These are phyloP conservation scores for Paedocypris sp. DNA, from an alignment of 2,113 vertebrate genomes.

Conservation along the genomic window DNA sequence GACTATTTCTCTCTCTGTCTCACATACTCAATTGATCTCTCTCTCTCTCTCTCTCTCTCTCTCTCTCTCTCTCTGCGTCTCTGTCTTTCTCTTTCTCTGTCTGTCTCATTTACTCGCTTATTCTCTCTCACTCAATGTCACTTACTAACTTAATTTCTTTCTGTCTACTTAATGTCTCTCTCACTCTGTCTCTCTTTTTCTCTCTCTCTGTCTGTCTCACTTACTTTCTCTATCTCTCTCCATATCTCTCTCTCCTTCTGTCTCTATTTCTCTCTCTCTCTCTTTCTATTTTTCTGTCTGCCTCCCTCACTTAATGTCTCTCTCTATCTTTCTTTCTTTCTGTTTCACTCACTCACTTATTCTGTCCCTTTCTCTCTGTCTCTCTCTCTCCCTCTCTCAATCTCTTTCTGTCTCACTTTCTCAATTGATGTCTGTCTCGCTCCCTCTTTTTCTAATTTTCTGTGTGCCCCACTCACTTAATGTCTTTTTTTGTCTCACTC, in stretches of 20 bases:
- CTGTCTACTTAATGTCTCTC: no score
- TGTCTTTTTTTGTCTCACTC: no score
- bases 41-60: no score
- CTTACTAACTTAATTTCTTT: no score
- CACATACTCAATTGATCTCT: no score
- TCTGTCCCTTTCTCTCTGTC: conserved; percentile 20
- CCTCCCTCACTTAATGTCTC: conserved; percentile 77
- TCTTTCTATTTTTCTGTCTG: conserved; percentile 29
- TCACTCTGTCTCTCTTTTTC: conserved; percentile 25
- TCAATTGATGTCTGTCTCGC: conserved; percentile 24
- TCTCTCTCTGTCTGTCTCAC: conserved; percentile 22
- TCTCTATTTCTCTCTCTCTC: conserved; percentile 23
- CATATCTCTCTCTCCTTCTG: background rate
- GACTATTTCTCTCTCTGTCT: no score
- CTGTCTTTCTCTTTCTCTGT: no score
- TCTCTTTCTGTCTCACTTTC: background rate
- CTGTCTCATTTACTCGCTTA: no score
- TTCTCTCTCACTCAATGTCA: no score
- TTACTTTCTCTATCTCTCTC: conserved; percentile 24
- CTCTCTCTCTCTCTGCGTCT: no score
- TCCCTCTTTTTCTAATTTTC: conserved; percentile 31
- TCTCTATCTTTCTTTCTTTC: background rate
- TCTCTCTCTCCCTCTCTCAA: conserved; percentile 26
- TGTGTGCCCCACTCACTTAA: no score
- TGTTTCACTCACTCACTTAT: conserved; percentile 26